Base-by-base conservation (phyloP, 2,797 vertebrate species). In the Zalophus californianus region DNA sequence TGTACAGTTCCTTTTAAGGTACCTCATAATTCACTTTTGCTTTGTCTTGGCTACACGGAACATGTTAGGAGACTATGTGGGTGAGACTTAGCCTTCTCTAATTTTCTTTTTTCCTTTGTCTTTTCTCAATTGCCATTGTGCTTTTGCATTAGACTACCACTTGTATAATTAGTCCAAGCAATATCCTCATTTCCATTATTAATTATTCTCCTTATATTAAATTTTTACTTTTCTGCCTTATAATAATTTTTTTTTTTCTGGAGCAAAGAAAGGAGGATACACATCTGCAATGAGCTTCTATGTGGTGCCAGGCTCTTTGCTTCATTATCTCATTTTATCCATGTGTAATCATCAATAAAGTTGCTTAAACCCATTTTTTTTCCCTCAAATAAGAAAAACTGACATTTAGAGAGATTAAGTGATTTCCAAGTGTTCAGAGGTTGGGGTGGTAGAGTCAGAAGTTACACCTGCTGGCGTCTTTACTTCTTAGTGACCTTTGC, bases 391-490 rank as follows among this genome's bases (percentile, higher is more conserved):
- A 84, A 87, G 86, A 25, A 91, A 77, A 96, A 58, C 12, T 72
- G 77, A 93, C 77, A 62, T 94, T 86, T 91, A 54, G 87, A 93
- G 85, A 94, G 86, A 93, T 84, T 62, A 89, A 94, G 56, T 54
- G 89, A 54, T 82, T 90, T 86, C 54, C 68, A 41, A 56, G 79
- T 77, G 13, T 48, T 91, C 66, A 0, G 7, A 11, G 25, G 44
- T 50, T 27, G 62, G 83, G 29, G 25, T 14, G 9, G 38, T 38
- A 18, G 52, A 82, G 15, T 29, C 18, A 7, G 56, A 85, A n/a
- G 27, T 91, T 38, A 88, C 18, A 32, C 50, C 7, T 23, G 27
- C 38, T 1, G 0, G 32, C 32, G 2, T 50, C 83, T 85, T 93
- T 54, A 50, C 58, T 72, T 86, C 91, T 77, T 44, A 10, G 6